phyloP scores from a whole-genome alignment of 2,888 invertebrate genomes.

The Chydorus sphaericus region DNA sequence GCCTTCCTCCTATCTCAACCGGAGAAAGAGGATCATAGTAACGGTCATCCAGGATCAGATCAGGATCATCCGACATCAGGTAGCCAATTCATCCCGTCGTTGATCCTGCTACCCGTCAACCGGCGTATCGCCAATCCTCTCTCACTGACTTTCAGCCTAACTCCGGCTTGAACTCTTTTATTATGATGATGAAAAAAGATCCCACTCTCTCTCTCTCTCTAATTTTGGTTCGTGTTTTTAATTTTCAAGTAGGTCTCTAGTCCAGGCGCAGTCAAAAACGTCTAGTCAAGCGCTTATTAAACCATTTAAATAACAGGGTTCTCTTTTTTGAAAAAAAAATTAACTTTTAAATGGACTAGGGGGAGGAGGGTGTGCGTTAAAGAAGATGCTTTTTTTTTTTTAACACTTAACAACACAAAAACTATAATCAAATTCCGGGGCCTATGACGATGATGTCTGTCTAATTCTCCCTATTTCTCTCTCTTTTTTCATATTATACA shows the following conservation, averaged over 20 bases:
- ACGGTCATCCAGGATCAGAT: no score
- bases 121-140: slow-evolving; percentile 71
- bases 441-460: background rate
- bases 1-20: slow-evolving; percentile 69
- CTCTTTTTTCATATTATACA: background rate
- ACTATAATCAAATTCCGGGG: slow-evolving; percentile 13
- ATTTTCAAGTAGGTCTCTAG: no score
- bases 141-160: slow-evolving; percentile 82
- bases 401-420: no score
- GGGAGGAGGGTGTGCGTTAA: no score
- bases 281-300: no score
- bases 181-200: background rate
- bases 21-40: background rate
- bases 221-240: background rate
- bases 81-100: slow-evolving; percentile 77
- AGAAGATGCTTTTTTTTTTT: no score
- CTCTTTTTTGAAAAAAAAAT: no score
- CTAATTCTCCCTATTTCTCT: background rate
- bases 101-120: slow-evolving; percentile 86
- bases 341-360: no score
- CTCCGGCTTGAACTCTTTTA: slow-evolving; percentile 64
- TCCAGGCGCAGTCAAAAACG: background rate
- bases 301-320: no score
- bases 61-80: slow-evolving; percentile 20
- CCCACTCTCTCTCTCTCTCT: background rate